Evolutionary conservation across 2,888 invertebrate genomes (phyloP), one percentile per base, ranked within the genome.

Genomic region (Leucania comma): DNA sequence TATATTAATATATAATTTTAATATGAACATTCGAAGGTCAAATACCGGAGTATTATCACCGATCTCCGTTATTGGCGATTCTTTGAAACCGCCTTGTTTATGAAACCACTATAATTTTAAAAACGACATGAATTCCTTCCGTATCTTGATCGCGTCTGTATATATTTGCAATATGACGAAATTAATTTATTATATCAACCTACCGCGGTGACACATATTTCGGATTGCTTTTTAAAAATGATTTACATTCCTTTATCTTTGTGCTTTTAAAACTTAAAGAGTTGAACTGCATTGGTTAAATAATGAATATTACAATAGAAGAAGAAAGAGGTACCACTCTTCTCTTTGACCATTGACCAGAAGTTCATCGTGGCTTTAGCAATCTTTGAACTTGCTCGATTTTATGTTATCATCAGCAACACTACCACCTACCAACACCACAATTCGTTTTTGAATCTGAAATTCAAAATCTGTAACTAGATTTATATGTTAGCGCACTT

Each of bases 111-210:
- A 66, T 58, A 78, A 58, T 75, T 81, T 75, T 58, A 69, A 68
- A 65, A 77, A 64, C 68, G 77, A 78, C 69, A 77, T 53, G 65
- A 81, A 85, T 85, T 74, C 82, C 68, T 76, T 5, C 8, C 46
- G 14, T 83, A 84, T 83, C 85, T 73, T 70, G 82, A 85, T 84
- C 64, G 46, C 35, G 46, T 14, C 60, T 54, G 82, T 57, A 83
- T 83, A 64, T 54, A 77, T 84, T 78, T 78, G 68, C 68, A 65
- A 69, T 60, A 68, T 82, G 65, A 71, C 32, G 60, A 75, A 75
- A 68, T 53, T 60, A 12, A 70, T 74, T 59, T 81, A 65, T 60
- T 29, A 42, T 50, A 42, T n/a, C 26, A 51, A 70, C 69, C 66
- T 38, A 76, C 66, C 60, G 71, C 63, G 35, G 17, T 1, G 53